phyloP scores from a whole-genome alignment of 2,113 vertebrate species.

The Agapornis roseicollis region DNA sequence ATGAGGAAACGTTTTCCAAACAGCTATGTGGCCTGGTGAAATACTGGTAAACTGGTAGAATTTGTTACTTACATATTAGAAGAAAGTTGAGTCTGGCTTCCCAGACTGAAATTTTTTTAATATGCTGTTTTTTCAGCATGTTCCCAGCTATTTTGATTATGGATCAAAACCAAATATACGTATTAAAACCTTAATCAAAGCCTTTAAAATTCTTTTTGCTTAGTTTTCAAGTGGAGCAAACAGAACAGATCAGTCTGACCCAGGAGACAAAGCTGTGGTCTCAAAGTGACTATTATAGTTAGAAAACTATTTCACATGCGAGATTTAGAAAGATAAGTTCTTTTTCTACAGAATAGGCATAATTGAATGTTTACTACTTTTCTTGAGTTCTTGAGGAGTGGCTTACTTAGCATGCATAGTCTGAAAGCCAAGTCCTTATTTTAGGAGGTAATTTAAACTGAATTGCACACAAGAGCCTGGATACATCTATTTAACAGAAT shows the following conservation, averaged over 20 bases:
- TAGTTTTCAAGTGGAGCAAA: conserved; percentile 9
- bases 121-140: not conserved
- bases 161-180: conserved; percentile 6
- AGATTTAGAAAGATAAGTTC: conserved; percentile 2
- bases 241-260: conserved; percentile 23
- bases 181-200: not conserved
- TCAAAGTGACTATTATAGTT: conserved; percentile 23
- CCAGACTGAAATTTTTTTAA: not conserved
- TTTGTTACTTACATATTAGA: not conserved
- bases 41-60: not conserved
- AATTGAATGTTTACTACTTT: conserved; percentile 35
- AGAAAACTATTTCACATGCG: not conserved
- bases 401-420: conserved; percentile 1
- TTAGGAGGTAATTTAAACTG: conserved; percentile 35
- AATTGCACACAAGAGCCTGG: not conserved
- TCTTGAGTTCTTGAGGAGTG: conserved; percentile 2
- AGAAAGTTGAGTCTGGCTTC: not conserved
- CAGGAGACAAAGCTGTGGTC: conserved; percentile 14
- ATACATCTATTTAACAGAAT: conserved; percentile 8
- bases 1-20: not conserved
- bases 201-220: conserved; percentile 28
- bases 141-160: not conserved
- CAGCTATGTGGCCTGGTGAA: not conserved
- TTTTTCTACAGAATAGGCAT: not conserved
- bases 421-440: conserved; percentile 22